Percentiles rank a stretch among this genome's conserved stretches.
Evolutionary conservation across 2,888 invertebrate genomes (phyloP).

Genomic region (Lochmaea crataegi): DNA sequence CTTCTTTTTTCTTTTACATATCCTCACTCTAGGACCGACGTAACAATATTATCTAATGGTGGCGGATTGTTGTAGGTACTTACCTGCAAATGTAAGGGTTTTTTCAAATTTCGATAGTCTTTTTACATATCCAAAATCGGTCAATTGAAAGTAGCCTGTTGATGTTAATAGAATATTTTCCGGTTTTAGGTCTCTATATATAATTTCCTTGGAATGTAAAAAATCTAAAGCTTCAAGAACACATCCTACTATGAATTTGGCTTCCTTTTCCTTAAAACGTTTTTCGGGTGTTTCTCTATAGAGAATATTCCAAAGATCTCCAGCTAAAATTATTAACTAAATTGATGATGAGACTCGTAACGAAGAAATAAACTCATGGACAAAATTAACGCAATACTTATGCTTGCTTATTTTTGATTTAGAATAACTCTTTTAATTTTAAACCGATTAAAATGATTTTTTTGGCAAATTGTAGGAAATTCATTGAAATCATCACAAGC

Average conservation of each 20-base stretch:
- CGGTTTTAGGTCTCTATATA: slow-evolving; percentile 90
- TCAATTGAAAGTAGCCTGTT: slow-evolving; percentile 89
- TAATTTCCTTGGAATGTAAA: slow-evolving; percentile 84
- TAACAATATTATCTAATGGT: no score
- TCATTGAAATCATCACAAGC: no score
- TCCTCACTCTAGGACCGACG: no score
- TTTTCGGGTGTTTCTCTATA: slow-evolving; percentile 78
- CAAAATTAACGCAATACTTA: no score
- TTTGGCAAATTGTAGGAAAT: no score
- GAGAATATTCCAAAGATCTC: slow-evolving; percentile 93
- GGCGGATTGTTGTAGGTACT: background rate
- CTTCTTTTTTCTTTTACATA: no score
- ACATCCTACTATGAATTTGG: slow-evolving; percentile 87
- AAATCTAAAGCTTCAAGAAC: slow-evolving; percentile 92
- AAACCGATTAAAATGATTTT: no score
- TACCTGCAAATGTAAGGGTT: slow-evolving; percentile 88
- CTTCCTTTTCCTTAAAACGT: slow-evolving; percentile 76
- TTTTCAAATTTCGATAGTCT: slow-evolving; percentile 76
- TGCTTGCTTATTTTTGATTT: no score
- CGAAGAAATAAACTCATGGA: no score
- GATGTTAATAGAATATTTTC: slow-evolving; percentile 90
- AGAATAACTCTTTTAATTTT: no score
- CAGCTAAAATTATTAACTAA: slow-evolving; percentile 68
- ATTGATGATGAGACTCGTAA: no score
- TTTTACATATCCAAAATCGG: slow-evolving; percentile 96